Evolutionary conservation across 2,113 vertebrate species (phyloP), one percentile per base, ranked within the genome.

Genomic region (Entomyzon cyanotis): DNA sequence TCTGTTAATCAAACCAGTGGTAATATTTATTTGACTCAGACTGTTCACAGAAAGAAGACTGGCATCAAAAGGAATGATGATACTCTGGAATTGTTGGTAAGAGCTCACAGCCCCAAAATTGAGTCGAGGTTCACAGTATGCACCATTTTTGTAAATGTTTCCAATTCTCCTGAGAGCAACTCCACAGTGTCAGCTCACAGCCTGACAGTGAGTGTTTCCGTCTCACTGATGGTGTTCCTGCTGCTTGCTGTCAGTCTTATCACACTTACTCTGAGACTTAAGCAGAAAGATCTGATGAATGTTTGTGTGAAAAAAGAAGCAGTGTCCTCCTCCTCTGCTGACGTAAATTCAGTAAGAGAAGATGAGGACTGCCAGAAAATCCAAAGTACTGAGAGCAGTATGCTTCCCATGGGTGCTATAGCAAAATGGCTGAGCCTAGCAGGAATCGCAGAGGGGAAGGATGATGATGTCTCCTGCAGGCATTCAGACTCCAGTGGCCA

Each of bases 1-100:
- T 98, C 96, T 31, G 92, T 99, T 47, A 98, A 99, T 96, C 98
- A 97, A 97, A 99, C 98, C 12, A 98, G 89, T 33, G 99, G 99
- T 37, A 92, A 92, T 62, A 96, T 99, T 94, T 99, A 98, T 75
- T 97, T 99, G 67, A 97, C 96, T 24, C 96, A 93, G 69, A 96
- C 96, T 39, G 95, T 99, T 46, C 97, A 98, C 71, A 97, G 97
- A 47, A 95, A 85, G 42, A 96, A 95, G 97, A 98, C 95, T 60
- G 93, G 81, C 14, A 47, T 90, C 31, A 91, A 86, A 79, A 65
- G 49, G 33, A 96, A 74, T 42, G 94, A 98, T 64, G 92, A 97
- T 30, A 93, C 68, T 47, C 96, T 99, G 53, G 97, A 99, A 95
- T 91, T 99, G 28, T 63, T 97, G 42, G 95, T 99, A 62, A 98